Evolutionary conservation across 2,888 invertebrate species (phyloP), one percentile per base, ranked within the genome.

Genomic region (Acholoe squamosa): DNA sequence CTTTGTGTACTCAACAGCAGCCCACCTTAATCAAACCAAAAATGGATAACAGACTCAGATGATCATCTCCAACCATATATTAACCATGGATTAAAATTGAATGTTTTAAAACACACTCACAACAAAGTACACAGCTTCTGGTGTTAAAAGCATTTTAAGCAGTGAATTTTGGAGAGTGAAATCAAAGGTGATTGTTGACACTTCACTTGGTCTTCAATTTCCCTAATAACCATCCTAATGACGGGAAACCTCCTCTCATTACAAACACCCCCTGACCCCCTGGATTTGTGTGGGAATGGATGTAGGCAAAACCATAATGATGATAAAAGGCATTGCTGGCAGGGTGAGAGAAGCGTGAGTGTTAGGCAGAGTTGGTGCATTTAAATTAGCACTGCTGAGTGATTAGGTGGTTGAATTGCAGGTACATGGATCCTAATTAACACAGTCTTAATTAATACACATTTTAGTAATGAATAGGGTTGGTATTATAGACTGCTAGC

Each of bases 361-460:
- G 71, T 22, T 25, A n/a, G 61, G 61, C 19, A 19, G 61, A 3
- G 61, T 61, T 3, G 22, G 61, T 61, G 61, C 61, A 7, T 12
- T 28, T 7, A 7, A n/a, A 28, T 28, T 28, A 7, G 25, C 71
- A n/a, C 31, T 5, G 28, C 25, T 28, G 71, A 25, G 28, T 25
- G 71, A 28, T 71, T n/a, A n/a, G n/a, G n/a, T n/a, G n/a, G n/a
- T n/a, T n/a, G n/a, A n/a, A n/a, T 71, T 28, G 71, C 71, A 22
- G 71, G 28, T 28, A 28, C 16, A 14, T 28, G 71, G 14, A 71
- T 25, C 14, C 28, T 71, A 71, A 71, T 71, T 71, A 71, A 25
- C 28, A 71, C 71, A 67, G 19, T 54, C n/a, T n/a, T n/a, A n/a
- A n/a, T n/a, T n/a, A 71, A 71, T 71, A 71, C 71, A 71, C 71